Conservation (phyloP, 2,797 vertebrate species). For the Nannoperca obscura region DNA sequence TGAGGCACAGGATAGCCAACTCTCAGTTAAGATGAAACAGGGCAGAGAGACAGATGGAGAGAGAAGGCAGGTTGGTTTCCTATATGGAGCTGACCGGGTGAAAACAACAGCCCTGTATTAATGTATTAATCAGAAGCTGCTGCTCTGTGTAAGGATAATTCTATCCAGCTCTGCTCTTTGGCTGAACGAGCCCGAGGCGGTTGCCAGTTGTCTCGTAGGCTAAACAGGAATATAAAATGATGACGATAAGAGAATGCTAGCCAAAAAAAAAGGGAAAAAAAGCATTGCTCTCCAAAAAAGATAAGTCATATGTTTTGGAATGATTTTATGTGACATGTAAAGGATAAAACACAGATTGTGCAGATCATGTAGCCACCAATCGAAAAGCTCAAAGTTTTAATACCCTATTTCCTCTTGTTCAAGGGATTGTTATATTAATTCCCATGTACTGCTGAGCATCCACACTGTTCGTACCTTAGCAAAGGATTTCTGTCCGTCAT, state of each 20-base stretch:
- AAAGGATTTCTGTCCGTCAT: conserved; percentile 95
- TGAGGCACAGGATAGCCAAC: conserved; percentile 15
- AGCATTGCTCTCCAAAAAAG: conserved; percentile 23
- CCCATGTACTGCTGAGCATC: neutral
- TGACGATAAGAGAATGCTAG: conserved; percentile 22
- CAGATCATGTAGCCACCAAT: neutral
- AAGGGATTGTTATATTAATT: neutral
- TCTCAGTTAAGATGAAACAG: conserved; percentile 37
- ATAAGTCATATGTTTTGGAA: conserved; percentile 3
- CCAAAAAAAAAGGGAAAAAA: conserved; percentile 47
- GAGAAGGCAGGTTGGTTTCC: conserved; percentile 20
- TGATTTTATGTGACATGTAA: conserved; percentile 15
- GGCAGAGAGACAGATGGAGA: conserved; percentile 25
- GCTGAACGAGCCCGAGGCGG: conserved; percentile 13
- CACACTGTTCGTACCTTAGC: conserved; percentile 88
- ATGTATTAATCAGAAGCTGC: conserved; percentile 67
- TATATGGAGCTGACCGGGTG: conserved; percentile 33
- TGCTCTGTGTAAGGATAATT: conserved; percentile 51
- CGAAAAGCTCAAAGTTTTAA: neutral
- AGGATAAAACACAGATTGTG: neutral
- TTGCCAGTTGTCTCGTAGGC: conserved; percentile 42
- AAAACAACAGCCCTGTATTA: conserved; percentile 44
- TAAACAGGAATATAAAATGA: conserved; percentile 38
- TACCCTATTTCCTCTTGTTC: neutral
- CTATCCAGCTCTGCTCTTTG: conserved; percentile 54